Evolutionary conservation across 1,140 invertebrate genomes (phyloP).

Genomic region (Tachypleus tridentatus): DNA sequence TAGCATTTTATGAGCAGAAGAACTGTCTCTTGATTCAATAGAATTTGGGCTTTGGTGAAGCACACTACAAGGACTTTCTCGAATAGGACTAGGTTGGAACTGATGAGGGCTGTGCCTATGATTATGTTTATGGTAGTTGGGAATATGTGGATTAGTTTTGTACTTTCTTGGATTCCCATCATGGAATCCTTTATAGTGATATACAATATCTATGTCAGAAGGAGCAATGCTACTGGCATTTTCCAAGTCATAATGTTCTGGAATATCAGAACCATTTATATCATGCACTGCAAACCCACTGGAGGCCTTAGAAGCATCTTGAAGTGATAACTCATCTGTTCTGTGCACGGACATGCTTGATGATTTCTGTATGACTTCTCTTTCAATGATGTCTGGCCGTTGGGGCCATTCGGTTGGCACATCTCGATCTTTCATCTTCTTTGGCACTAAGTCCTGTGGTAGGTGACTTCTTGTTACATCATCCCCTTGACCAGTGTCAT

Average conservation of each 20-base stretch:
- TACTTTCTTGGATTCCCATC: slow-evolving; percentile 71
- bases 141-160: slow-evolving; percentile 41
- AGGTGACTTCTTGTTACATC: slow-evolving; percentile 32
- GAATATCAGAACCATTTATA: slow-evolving; percentile 56
- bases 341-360: slow-evolving; percentile 34
- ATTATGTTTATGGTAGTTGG: slow-evolving; percentile 30
- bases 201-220: slow-evolving; percentile 91
- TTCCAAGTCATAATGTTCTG: slow-evolving; percentile 92
- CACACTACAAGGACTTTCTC: slow-evolving; percentile 33
- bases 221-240: slow-evolving; percentile 95
- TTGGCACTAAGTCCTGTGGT: background rate
- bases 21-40: slow-evolving; percentile 37
- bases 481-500: slow-evolving; percentile 34
- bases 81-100: slow-evolving; percentile 43
- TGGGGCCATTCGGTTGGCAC: slow-evolving; percentile 45
- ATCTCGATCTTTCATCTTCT: slow-evolving; percentile 72
- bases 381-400: slow-evolving; percentile 80
- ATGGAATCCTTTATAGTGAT: slow-evolving; percentile 83
- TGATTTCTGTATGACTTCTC: slow-evolving; percentile 68
- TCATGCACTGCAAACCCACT: slow-evolving; percentile 42
- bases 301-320: slow-evolving; percentile 31
- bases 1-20: slow-evolving; percentile 45
- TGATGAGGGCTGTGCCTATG: slow-evolving; percentile 31
- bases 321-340: slow-evolving; percentile 36
- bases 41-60: slow-evolving; percentile 27